Evolutionary conservation across 2,888 invertebrate genomes (phyloP), one percentile per base, ranked within the genome.

Genomic region (Ectropis crepuscularia): DNA sequence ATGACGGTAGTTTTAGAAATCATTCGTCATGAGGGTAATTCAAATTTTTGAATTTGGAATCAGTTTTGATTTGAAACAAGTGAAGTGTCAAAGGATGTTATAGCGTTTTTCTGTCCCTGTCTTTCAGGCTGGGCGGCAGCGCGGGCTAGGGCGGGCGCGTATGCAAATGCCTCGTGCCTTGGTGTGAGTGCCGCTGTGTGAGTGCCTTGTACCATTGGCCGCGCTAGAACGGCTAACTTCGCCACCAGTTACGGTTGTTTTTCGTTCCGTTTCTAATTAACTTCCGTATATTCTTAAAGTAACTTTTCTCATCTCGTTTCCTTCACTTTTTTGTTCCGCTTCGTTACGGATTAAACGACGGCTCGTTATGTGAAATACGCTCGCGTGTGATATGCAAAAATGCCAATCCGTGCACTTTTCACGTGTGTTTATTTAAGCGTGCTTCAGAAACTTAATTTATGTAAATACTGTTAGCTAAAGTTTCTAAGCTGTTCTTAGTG

Each of bases 201-300:
- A 76, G 92, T 92, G 87, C 81, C 83, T 82, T 88, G 88, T 90
- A 90, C 92, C 89, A 91, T 92, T 92, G 92, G 90, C 90, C 89
- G 87, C 88, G 88, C 87, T 93, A 93, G 93, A 93, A 91, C 92
- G 92, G 88, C 92, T 81, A 93, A 92, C 93, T 90, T 92, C 93
- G 93, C 91, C 92, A 91, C 87, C 92, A 92, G 93, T 90, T 89
- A 93, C 93, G 93, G 93, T 93, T 93, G 93, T 93, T 93, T 92
- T 92, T 91, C 91, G 92, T 88, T 91, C 90, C 88, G 87, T 86
- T 90, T 87, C 88, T 93, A 92, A 92, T 93, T 93, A 92, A 91
- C 91, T 92, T 92, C 89, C 91, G 91, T 91, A 87, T 89, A 90
- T 91, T 90, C 90, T 91, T 87, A 85, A 90, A 89, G 88, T 89